Conservation (phyloP, 1,140 invertebrate species). For the Calosoma granatense region DNA sequence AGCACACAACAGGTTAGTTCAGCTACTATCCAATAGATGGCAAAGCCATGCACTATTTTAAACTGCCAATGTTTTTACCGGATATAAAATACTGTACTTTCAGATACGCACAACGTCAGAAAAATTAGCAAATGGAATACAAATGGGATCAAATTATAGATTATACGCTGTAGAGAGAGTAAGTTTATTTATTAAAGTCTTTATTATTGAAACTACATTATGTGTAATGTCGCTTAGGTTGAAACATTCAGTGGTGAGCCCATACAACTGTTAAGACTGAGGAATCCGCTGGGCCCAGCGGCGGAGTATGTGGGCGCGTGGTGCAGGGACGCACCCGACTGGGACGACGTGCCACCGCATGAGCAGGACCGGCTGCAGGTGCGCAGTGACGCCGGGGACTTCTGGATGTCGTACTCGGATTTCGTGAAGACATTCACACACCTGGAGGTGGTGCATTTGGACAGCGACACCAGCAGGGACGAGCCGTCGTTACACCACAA, state of each 20-base stretch:
- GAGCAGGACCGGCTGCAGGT: slow-evolving; percentile 61
- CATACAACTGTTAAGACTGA: slow-evolving; percentile 59
- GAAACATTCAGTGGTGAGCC: slow-evolving; percentile 64
- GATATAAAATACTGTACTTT: too few species aligned
- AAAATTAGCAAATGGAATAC: slow-evolving; percentile 68
- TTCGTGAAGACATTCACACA: slow-evolving; percentile 76
- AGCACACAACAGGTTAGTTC: slow-evolving; percentile 10
- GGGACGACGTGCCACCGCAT: slow-evolving; percentile 60
- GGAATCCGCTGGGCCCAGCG: slow-evolving; percentile 58
- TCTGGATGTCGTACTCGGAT: slow-evolving; percentile 80
- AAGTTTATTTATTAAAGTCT: slow-evolving; percentile 24
- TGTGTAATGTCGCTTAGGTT: too few species aligned
- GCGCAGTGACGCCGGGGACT: slow-evolving; percentile 58
- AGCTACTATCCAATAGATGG: background rate
- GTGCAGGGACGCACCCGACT: slow-evolving; percentile 57
- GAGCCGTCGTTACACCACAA: slow-evolving; percentile 72
- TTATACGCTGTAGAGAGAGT: slow-evolving; percentile 73
- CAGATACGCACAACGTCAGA: slow-evolving; percentile 56
- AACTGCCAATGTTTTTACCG: too few species aligned
- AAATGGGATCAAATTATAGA: slow-evolving; percentile 69
- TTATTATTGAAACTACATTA: too few species aligned
- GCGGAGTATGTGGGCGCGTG: slow-evolving; percentile 63
- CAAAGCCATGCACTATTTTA: too few species aligned
- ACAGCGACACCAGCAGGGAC: slow-evolving; percentile 73
- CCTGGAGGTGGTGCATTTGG: slow-evolving; percentile 78